phyloP scores from a whole-genome alignment of 2,888 invertebrate genomes.

The Drosophila austrosaltans region DNA sequence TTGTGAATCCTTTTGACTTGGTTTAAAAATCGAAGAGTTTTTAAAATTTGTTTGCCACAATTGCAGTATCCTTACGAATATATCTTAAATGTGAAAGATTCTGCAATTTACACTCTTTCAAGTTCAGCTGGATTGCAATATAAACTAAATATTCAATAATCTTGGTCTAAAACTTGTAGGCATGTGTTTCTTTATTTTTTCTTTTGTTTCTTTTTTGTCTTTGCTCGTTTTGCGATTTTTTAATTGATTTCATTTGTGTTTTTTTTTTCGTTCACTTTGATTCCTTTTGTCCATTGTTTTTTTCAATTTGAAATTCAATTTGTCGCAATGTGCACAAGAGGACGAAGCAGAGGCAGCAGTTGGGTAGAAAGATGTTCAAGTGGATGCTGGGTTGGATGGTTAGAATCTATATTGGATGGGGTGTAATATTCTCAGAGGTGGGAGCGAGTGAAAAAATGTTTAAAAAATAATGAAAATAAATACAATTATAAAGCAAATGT shows the following conservation, averaged over 20 bases:
- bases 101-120: too few relatives aligned
- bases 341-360: background rate
- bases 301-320: slow-evolving; percentile 11
- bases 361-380: background rate
- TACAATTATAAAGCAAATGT: slow-evolving; percentile 34
- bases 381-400: background rate
- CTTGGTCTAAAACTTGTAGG: background rate
- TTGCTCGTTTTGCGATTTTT: background rate
- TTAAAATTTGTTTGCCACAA: too few relatives aligned
- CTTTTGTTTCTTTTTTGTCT: background rate
- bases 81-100: too few relatives aligned
- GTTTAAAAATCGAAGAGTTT: too few relatives aligned
- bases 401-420: background rate
- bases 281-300: background rate
- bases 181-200: background rate
- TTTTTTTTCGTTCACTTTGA: background rate
- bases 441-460: slow-evolving; percentile 15
- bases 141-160: background rate
- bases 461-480: slow-evolving; percentile 43
- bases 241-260: slow-evolving; percentile 2
- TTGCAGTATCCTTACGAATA: too few relatives aligned
- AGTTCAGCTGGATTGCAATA: too few relatives aligned
- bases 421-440: background rate
- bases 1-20: too few relatives aligned
- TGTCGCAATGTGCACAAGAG: slow-evolving; percentile 12